Percentiles rank a stretch among this genome's conserved stretches.
Conservation (phyloP, 2,797 vertebrate genomes). For the Spinibarbus caldwelli region DNA sequence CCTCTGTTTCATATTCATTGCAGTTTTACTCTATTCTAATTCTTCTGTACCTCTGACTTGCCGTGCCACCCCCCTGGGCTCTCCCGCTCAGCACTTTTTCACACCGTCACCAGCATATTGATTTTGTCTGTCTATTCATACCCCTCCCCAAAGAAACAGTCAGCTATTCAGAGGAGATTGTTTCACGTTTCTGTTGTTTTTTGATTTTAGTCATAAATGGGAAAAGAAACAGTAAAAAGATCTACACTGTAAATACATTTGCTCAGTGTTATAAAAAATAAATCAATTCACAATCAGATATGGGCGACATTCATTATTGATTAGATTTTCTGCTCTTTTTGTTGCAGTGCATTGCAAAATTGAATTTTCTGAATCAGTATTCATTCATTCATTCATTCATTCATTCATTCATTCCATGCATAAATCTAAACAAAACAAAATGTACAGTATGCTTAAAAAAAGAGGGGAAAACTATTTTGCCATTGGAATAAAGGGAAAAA, state of each 20-base stretch:
- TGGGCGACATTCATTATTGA: neutral
- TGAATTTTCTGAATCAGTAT: neutral
- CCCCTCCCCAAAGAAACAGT: slow-evolving; percentile 20
- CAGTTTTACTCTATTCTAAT: slow-evolving; percentile 22
- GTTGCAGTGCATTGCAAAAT: neutral
- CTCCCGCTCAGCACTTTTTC: slow-evolving; percentile 50
- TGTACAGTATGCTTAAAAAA: too few relatives aligned
- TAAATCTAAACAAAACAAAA: too few relatives aligned
- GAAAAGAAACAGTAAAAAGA: neutral
- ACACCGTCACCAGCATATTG: slow-evolving; percentile 47
- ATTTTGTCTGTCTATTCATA: slow-evolving; percentile 37
- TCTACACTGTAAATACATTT: neutral
- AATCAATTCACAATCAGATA: neutral
- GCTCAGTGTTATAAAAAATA: too few relatives aligned
- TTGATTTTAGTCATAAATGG: slow-evolving; percentile 19
- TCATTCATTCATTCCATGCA: too few relatives aligned
- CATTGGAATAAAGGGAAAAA: too few relatives aligned
- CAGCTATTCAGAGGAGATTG: slow-evolving; percentile 45
- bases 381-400: too few relatives aligned
- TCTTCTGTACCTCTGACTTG: neutral
- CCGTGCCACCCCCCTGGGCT: slow-evolving; percentile 43
- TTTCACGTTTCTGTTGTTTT: slow-evolving; percentile 42
- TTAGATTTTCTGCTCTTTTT: neutral
- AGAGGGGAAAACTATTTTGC: too few relatives aligned
- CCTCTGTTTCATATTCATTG: slow-evolving; percentile 43